phyloP scores from a whole-genome alignment of 2,113 vertebrate genomes.

The Oryctolagus cuniculus region mOryCun1.1 NC_091433.1:141343501-141344000 shows the following conservation, averaged over 20 bases:
- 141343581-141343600: background rate
- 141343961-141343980: background rate
- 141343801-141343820: background rate
- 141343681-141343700: background rate
- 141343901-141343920: background rate
- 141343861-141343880: background rate
- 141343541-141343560: background rate
- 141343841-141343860: background rate
- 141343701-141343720: background rate
- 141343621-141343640: background rate
- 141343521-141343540: background rate
- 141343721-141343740: background rate
- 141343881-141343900: background rate
- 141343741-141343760: background rate
- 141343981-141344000: background rate
- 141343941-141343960: background rate
- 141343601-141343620: background rate
- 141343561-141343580: background rate
- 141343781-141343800: background rate
- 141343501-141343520: background rate
- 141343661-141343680: background rate
- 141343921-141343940: background rate
- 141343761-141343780: background rate
- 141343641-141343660: background rate
- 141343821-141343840: background rate